A percentile compares a stretch with the other conserved stretches of the same genome.
phyloP scores from a whole-genome alignment of 2,113 vertebrate genomes.

The Aphelocoma coerulescens region DNA sequence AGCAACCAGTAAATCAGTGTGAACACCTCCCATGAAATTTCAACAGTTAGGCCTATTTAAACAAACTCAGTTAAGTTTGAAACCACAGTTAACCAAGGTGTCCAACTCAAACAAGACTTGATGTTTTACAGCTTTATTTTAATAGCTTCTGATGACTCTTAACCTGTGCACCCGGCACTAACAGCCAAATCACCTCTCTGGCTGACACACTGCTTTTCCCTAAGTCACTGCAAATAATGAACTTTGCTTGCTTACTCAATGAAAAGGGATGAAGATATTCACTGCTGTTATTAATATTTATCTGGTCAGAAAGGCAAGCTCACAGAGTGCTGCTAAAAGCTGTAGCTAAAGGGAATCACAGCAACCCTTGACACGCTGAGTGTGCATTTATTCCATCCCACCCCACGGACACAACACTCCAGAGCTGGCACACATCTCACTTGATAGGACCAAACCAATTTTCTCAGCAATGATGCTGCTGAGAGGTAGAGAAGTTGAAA shows the following conservation, averaged over 20 bases:
- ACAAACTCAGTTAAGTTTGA: background rate
- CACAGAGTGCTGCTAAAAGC: background rate
- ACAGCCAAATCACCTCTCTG: background rate
- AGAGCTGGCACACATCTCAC: background rate
- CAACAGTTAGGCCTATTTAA: background rate
- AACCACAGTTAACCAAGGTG: slow-evolving; percentile 8
- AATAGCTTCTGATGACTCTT: background rate
- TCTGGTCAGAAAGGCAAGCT: background rate
- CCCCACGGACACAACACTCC: fast-evolving
- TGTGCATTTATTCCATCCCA: background rate
- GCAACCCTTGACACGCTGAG: background rate
- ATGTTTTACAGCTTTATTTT: slow-evolving; percentile 5
- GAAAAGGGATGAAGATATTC: background rate
- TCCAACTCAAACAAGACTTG: slow-evolving; percentile 1
- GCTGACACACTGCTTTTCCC: background rate
- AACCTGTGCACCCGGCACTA: background rate
- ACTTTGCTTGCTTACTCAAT: background rate
- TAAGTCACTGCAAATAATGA: background rate
- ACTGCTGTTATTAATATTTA: background rate
- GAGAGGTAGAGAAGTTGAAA: background rate
- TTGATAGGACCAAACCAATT: background rate
- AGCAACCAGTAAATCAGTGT: background rate
- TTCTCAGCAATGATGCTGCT: background rate
- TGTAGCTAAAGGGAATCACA: background rate
- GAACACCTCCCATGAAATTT: background rate